Base-by-base conservation (phyloP, 2,113 vertebrate species). In the Pycnonotus jocosus region DNA sequence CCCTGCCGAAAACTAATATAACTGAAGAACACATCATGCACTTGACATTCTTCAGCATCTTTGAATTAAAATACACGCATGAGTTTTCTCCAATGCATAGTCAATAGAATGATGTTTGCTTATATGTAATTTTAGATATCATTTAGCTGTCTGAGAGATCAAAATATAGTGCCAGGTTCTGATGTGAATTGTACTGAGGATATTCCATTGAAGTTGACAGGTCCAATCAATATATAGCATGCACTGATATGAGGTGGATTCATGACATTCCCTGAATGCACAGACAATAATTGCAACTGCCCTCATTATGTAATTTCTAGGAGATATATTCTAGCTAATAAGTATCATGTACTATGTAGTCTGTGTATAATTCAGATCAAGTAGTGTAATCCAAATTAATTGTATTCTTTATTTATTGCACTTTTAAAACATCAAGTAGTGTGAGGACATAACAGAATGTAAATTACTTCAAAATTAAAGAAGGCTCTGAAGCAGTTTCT, bases 101-200 rank as follows among this genome's bases (percentile, higher is more conserved):
- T 90, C 86, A 69, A 76, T 84, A 90, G 45, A 90, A 89, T 84
- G 61, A 90, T 93, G 80, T 88, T 95, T 93, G 80, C 83, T 95
- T 93, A 68, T 81, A 64, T 79, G 65, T 71, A 88, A 94, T 95
- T 96, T 96, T 88, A 74, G 72, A 42, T 90, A 96, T 78, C 64
- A 95, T 96, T 94, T 93, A 90, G 80, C 80, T 97, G 88, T 96
- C 93, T 90, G 71, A 78, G 80, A 78, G 31, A 94, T 96, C 90
- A 96, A 95, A 96, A 95, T 92, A 86, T 57, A 93, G 79, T 74
- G 86, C 92, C 85, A 92, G 76, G 37, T 90, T 94, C 85, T 93
- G 56, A 88, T 90, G 76, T 57, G 79, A 95, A n/a, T 88, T 95
- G 60, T 73, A 78, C 44, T 88, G 56, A 81, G 69, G 48, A 56